Evolutionary conservation across 2,888 invertebrate genomes (phyloP).

Genomic region (Nysson spinosus): DNA sequence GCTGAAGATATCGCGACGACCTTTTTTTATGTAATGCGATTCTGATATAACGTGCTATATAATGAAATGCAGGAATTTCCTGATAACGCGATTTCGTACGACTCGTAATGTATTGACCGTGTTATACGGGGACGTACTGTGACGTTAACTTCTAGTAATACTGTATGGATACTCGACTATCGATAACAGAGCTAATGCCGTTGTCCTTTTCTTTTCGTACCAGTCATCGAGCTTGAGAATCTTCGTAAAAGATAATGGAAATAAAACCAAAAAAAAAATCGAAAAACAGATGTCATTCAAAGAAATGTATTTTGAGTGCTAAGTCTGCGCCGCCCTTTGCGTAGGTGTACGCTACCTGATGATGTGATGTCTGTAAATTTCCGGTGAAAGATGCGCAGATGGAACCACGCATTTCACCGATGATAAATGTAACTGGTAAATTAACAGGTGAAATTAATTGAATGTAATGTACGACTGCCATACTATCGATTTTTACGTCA

Average conservation of each 20-base stretch:
- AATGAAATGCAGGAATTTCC: no score
- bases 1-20: no score
- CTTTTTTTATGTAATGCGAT: no score
- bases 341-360: conserved; percentile 32
- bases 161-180: no score
- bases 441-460: not conserved
- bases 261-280: conserved; percentile 1
- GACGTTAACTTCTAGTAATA: no score
- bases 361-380: conserved; percentile 30
- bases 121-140: no score
- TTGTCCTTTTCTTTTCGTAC: no score
- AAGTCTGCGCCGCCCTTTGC: conserved; percentile 32
- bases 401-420: conserved; percentile 32
- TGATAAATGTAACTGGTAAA: conserved; percentile 1
- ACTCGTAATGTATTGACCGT: no score
- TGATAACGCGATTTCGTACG: no score
- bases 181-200: no score
- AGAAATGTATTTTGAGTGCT: conserved; percentile 11
- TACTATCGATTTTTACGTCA: conserved; percentile 13
- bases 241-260: not conserved
- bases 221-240: no score
- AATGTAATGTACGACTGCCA: conserved; percentile 17
- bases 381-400: conserved; percentile 1
- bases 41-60: no score
- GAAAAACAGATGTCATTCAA: conserved; percentile 3